Conservation (phyloP, 2,797 vertebrate genomes). For the Myoxocephalus aenaeus region DNA sequence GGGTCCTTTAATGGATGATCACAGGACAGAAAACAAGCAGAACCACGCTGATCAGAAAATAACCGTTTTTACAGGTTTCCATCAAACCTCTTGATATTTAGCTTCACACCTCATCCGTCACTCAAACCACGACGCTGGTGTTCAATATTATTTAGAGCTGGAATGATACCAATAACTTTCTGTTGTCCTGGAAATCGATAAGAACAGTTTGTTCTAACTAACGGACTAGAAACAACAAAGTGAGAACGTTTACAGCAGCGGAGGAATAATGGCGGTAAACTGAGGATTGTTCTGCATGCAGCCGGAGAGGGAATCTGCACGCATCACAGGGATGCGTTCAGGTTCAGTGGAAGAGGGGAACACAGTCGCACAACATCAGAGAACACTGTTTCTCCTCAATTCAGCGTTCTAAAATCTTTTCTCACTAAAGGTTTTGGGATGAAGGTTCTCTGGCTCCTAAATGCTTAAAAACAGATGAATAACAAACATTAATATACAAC, state of each 20-base stretch:
- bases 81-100: constrained; percentile 3
- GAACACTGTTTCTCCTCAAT: not conserved
- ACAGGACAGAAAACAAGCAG: not conserved
- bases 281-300: constrained; percentile 6
- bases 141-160: not conserved
- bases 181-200: not conserved
- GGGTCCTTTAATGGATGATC: not conserved
- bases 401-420: not conserved
- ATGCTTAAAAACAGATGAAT: not conserved
- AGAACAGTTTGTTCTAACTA: not conserved
- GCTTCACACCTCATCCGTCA: not conserved
- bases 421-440: not conserved
- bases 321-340: not conserved
- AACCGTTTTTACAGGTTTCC: not conserved
- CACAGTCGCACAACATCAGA: not conserved
- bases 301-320: constrained; percentile 29
- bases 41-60: not conserved
- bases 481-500: not conserved
- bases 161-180: not conserved
- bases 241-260: not conserved
- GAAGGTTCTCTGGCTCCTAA: not conserved
- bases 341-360: constrained; percentile 14
- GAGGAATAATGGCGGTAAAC: not conserved
- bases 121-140: not conserved
- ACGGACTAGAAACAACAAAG: not conserved